Base-by-base conservation (phyloP, 2,797 vertebrate genomes). In the Pelochelys cantorii region DNA sequence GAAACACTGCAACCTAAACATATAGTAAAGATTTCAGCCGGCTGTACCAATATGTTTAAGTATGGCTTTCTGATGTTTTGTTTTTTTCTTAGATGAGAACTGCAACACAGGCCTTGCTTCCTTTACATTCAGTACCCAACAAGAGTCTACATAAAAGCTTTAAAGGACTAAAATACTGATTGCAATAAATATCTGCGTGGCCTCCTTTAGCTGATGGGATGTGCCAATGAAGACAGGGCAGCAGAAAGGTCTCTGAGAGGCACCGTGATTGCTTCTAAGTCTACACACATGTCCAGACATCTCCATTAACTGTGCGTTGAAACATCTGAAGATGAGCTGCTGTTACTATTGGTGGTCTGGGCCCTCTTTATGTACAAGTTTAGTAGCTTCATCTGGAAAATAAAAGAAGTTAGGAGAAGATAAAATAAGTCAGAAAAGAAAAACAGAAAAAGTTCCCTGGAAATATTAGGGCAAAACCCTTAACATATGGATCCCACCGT, bases 301-400 rank as follows among this genome's bases (percentile, higher is more conserved):
- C 78, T 96, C 96, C 96, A 98, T 98, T 99, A 99, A 97, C 99
- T 99, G 98, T 99, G 99, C 27, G 99, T 99, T 90, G 99, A 99
- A 89, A 99, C 99, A 1, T 99, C 99, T 1, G 99, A 99, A 62
- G 99, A 99, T 80, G 99, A 99, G 98, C 99, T 99, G 99, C 99
- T 99, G 97, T 99, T 99, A 98, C 99, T 99, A 98, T 99, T 99
- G 93, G 99, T 99, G 3, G 99, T 99, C 96, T 99, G 99, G 54
- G 99, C 99, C 81, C 99, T 98, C 97, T 99, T 99, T 98, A 99
- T 99, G 95, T 99, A 99, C 95, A 99, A 97, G 96, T 99, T 99
- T 93, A 99, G 96, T 80, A 99, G 97, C 98, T 99, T 99, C 99
- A 99, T 99, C 99, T 99, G 98, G 93, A 97, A 89, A 68, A 95